Evolutionary conservation across 2,113 vertebrate species (phyloP).

Genomic region (Passer montanus): DNA sequence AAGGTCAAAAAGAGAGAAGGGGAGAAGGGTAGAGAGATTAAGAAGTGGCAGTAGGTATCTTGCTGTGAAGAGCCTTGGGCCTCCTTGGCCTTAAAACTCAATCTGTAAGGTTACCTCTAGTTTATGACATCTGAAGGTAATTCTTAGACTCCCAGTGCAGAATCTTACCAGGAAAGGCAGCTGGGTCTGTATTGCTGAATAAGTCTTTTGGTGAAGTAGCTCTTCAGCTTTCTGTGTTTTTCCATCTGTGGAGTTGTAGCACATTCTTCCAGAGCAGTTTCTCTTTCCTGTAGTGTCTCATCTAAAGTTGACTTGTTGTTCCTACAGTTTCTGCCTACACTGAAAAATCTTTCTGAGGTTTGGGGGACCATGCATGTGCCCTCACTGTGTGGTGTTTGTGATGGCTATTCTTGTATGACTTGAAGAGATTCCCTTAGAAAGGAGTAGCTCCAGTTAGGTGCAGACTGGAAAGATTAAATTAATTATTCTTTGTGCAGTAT

Average conservation of each 20-base stretch:
- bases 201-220: not conserved
- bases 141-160: not conserved
- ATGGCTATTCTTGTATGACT: not conserved
- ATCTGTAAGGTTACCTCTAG: not conserved
- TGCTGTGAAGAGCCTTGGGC: not conserved
- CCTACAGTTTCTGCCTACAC: not conserved
- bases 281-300: not conserved
- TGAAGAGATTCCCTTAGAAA: not conserved
- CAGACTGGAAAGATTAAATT: not conserved
- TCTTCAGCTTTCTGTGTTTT: not conserved
- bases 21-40: not conserved
- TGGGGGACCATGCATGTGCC: fast-evolving
- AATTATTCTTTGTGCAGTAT: not conserved
- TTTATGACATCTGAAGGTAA: not conserved
- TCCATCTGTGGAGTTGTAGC: not conserved
- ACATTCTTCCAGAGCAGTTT: not conserved
- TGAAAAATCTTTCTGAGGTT: not conserved
- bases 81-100: not conserved
- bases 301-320: not conserved
- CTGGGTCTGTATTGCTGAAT: not conserved
- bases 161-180: not conserved
- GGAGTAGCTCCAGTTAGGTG: not conserved
- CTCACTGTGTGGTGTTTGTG: not conserved
- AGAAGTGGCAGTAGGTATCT: not conserved
- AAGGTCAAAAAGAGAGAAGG: not conserved